A percentile compares a stretch with the other conserved stretches of the same genome.
Evolutionary conservation across 2,797 vertebrate genomes (phyloP).

Genomic region (Enteromius mattozi): DNA sequence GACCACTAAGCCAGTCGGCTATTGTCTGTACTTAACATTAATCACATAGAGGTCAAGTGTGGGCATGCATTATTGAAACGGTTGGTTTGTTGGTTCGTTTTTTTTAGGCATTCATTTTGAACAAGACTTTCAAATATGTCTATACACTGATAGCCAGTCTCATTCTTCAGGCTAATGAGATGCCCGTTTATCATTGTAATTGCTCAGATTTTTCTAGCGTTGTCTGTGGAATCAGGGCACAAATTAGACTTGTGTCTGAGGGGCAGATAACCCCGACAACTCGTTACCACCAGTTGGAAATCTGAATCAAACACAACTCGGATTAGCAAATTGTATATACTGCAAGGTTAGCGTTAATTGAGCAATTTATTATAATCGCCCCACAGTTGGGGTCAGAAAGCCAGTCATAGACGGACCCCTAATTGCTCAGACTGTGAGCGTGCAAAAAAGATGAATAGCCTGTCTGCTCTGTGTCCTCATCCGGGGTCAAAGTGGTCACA

Average conservation of each 20-base stretch:
- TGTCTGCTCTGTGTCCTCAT: conserved; percentile 45
- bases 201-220: conserved; percentile 24
- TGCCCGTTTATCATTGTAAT: conserved; percentile 48
- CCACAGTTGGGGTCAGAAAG: conserved; percentile 40
- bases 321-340: conserved; percentile 49
- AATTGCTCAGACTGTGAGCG: conserved; percentile 37
- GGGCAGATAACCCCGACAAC: conserved; percentile 21
- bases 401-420: conserved; percentile 35
- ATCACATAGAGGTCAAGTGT: conserved; percentile 66
- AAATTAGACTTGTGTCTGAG: conserved; percentile 28
- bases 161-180: conserved; percentile 44
- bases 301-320: conserved; percentile 33
- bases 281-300: conserved; percentile 30
- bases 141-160: neutral
- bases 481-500: conserved; percentile 34
- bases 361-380: conserved; percentile 54
- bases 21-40: conserved; percentile 66
- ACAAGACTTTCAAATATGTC: neutral
- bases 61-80: neutral
- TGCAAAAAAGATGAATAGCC: conserved; percentile 41
- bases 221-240: conserved; percentile 15
- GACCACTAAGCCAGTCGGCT: conserved; percentile 59
- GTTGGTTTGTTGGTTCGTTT: conserved; percentile 11
- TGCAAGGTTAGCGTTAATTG: conserved; percentile 47
- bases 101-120: conserved; percentile 11